Conservation (phyloP, 1,140 invertebrate species). For the Rhopalosiphum maidis region DNA sequence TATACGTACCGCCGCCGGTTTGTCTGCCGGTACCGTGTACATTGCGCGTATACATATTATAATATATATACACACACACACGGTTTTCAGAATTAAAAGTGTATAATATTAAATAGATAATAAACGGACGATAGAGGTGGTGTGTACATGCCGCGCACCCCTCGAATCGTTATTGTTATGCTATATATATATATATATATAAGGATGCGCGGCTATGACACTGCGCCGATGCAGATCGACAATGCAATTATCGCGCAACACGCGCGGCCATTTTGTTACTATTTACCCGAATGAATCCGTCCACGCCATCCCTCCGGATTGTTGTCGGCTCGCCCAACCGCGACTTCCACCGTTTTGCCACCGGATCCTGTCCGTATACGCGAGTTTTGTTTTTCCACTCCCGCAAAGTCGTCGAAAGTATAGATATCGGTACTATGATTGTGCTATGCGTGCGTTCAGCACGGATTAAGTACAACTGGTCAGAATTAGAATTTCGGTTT, state of each 20-base stretch:
- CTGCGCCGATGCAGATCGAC: neutral
- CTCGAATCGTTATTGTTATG: neutral
- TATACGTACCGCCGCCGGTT: neutral
- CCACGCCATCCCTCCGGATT: neutral
- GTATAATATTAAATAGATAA: neutral
- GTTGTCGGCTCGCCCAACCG: neutral
- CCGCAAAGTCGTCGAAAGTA: neutral
- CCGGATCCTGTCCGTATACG: neutral
- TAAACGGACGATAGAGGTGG: neutral
- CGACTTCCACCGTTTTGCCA: neutral
- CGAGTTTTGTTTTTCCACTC: neutral
- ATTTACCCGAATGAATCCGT: neutral
- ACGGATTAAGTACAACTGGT: too few species aligned
- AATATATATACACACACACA: neutral
- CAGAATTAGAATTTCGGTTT: too few species aligned
- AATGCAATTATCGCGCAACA: conserved; percentile 28
- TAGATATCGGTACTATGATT: too few species aligned
- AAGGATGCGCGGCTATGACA: neutral
- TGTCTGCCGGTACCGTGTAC: neutral
- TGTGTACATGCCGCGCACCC: neutral
- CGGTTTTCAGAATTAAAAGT: neutral
- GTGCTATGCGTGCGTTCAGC: too few species aligned
- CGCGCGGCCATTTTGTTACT: conserved; percentile 26
- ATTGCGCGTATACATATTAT: neutral
- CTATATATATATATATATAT: neutral